These are phyloP conservation scores for Menidia beryllina DNA, from an alignment of 2,113 vertebrate species.

Conservation along the genomic window DNA sequence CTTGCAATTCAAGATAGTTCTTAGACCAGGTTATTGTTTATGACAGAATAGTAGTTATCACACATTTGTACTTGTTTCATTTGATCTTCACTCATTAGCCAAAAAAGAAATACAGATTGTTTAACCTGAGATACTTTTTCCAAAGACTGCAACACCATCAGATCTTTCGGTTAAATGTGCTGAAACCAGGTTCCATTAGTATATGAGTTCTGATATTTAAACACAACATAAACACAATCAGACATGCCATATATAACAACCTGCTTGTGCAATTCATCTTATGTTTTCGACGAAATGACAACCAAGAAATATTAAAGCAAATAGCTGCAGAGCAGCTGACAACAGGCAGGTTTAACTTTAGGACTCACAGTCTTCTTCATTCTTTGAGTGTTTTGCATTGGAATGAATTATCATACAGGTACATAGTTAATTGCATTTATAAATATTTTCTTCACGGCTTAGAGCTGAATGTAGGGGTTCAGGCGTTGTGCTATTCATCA, in stretches of 20 bases:
- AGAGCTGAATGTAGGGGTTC: conserved; percentile 15
- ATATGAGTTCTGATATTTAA: neutral
- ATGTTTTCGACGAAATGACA: neutral
- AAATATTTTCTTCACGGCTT: conserved; percentile 50
- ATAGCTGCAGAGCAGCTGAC: neutral
- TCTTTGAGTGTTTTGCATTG: conserved; percentile 8
- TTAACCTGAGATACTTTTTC: no score
- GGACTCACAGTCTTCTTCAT: conserved; percentile 1
- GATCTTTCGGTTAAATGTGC: neutral
- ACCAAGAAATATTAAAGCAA: neutral
- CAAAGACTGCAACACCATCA: neutral
- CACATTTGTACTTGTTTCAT: no score
- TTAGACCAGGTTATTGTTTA: no score
- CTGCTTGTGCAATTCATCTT: neutral
- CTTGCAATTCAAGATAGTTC: no score
- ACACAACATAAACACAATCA: neutral
- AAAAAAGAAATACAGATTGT: neutral
- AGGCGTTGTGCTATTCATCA: conserved; percentile 47
- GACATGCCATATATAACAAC: neutral
- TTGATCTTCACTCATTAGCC: neutral
- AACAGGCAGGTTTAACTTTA: conserved; percentile 1
- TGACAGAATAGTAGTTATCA: no score
- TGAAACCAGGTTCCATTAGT: neutral
- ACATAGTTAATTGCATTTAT: conserved; percentile 50
- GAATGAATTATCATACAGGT: conserved; percentile 45